Percentiles rank a stretch among this genome's conserved stretches.
phyloP scores from a whole-genome alignment of 2,888 invertebrate genomes.

The Chrysolina americana region DNA sequence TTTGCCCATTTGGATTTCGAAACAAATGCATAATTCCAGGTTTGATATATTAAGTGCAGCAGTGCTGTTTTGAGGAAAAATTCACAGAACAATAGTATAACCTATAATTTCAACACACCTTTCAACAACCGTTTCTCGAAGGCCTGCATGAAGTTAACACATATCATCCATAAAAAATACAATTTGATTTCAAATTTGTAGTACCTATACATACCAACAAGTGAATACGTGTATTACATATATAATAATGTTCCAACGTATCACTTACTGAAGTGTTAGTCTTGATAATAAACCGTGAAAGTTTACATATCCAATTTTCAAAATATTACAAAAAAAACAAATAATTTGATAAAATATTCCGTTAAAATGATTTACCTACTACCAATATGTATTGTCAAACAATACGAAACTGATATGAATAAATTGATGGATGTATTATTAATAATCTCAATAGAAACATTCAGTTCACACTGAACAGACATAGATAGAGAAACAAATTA shows the following conservation, averaged over 20 bases:
- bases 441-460: too few species aligned
- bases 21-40: background rate
- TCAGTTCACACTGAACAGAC: too few species aligned
- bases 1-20: background rate
- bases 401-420: too few species aligned
- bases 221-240: conserved; percentile 14
- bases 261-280: conserved; percentile 1
- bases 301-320: background rate
- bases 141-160: background rate
- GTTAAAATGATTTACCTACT: too few species aligned
- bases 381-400: too few species aligned
- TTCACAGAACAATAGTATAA: background rate
- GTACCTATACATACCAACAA: background rate
- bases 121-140: background rate
- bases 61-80: background rate
- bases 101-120: conserved; percentile 1
- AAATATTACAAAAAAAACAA: conserved; percentile 1
- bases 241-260: background rate
- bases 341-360: background rate
- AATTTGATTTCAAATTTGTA: background rate
- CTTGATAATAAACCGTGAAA: background rate
- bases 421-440: too few species aligned
- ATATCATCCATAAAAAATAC: conserved; percentile 7
- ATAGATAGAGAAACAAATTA: too few species aligned
- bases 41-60: background rate